Evolutionary conservation across 2,888 invertebrate genomes (phyloP), one percentile per base, ranked within the genome.

Genomic region (Pyrochroa serraticornis): DNA sequence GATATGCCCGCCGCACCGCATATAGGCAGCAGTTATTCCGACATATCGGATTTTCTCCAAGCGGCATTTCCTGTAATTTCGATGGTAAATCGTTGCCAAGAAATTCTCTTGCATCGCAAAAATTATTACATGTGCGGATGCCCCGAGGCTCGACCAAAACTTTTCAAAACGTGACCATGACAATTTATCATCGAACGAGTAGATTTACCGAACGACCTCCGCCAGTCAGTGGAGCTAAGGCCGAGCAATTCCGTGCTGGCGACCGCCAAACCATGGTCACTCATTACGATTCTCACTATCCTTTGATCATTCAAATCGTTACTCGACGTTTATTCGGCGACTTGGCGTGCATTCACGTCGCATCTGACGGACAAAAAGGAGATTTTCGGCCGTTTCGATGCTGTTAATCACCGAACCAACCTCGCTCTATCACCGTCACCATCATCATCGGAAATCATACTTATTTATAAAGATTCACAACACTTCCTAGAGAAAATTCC

Each of bases 221-320:
- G 63, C 38, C 53, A 55, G 45, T 49, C 45, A 58, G 51, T 62
- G 45, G 54, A 55, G 56, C 60, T 63, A 63, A 65, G 65, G 65
- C 62, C 65, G 53, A 57, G 58, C 65, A 60, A 59, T 65, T 65
- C 65, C 63, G 60, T 58, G 53, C 53, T 50, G 57, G 52, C 50
- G 66, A 64, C 66, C 66, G 64, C 63, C 66, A 66, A 66, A 66
- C 56, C 66, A 66, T 58, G 66, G 66, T 49, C 66, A 58, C 45
- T 57, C 61, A 57, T 50, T 60, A 61, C 49, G 60, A 62, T 64
- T 64, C 62, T 48, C 52, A 53, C 58, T 48, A 53, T 58, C 48
- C 48, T 58, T 49, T 44, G 54, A 54, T 43, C 48, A 43, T 51
- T 37, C 51, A 33, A 52, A 44, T 38, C 47, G 38, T 38, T 49